Base-by-base conservation (phyloP, 2,888 invertebrate genomes). In the Polylopha cassiicola region DNA sequence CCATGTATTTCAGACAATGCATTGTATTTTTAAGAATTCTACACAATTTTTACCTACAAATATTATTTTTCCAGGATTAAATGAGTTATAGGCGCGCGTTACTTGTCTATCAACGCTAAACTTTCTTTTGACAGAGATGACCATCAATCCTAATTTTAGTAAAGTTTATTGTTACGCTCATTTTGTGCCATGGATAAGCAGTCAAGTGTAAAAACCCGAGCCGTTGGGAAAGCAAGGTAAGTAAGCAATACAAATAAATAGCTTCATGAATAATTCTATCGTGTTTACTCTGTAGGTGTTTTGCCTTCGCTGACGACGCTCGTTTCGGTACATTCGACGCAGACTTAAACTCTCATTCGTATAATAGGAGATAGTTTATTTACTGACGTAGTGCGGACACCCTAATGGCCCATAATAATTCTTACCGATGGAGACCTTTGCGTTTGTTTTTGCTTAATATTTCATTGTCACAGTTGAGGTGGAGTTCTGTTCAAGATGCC, bases 211-310 rank as follows among this genome's bases (percentile, higher is more conserved):
- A 65, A 62, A 61, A 60, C 54, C 56, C 47, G 44, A 41, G 44
- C 49, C 54, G 47, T 43, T 20, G 33, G 15, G 34, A 54, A 55
- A 55, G 50, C 58, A 55, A 63, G 65, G 68, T 70, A 73, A 79
- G 71, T 76, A 73, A 80, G 78, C 78, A 73, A 80, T 81, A 78
- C 67, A 66, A 75, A 78, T 79, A 80, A 80, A 81, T 80, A 71
- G 76, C 65, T 61, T 80, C 79, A 81, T 82, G 78, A 81, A 82
- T 81, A 81, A 81, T 78, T 62, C 74, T 57, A 56, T 47, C 47
- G 54, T 47, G 54, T 61, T 52, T 55, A 41, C 17, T 30, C 23
- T 24, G 39, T 39, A 50, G 48, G 66, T 70, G 73, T 70, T 67
- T 58, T 63, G 64, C 58, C 54, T 71, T 61, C 18, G 60, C 65